Percentiles rank a stretch among this genome's conserved stretches.
Evolutionary conservation across 2,888 invertebrate genomes (phyloP).

Genomic region (Siphlonurus alternatus): DNA sequence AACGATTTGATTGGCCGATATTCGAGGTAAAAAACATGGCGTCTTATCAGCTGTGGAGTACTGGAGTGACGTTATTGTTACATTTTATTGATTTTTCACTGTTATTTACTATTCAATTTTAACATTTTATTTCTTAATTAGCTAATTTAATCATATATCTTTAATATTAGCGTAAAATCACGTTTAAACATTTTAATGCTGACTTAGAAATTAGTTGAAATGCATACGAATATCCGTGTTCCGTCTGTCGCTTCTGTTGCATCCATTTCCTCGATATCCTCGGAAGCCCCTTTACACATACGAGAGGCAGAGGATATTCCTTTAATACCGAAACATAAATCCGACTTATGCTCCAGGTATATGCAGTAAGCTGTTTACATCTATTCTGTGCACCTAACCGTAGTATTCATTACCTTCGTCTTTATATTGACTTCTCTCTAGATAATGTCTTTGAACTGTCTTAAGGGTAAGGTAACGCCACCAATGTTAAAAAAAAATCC

Average conservation of each 20-base stretch:
- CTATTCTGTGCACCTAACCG: too few relatives aligned
- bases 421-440: too few relatives aligned
- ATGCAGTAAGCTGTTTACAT: not conserved
- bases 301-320: constrained; percentile 41
- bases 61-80: not conserved
- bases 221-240: not conserved
- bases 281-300: not conserved
- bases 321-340: constrained; percentile 38
- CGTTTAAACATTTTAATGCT: not conserved
- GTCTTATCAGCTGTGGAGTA: not conserved
- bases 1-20: not conserved
- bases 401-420: too few relatives aligned
- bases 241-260: not conserved
- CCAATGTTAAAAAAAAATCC: too few relatives aligned
- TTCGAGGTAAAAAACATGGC: not conserved
- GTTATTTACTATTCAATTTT: not conserved
- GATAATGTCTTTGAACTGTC: too few relatives aligned
- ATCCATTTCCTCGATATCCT: not conserved
- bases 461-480: too few relatives aligned
- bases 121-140: too few relatives aligned
- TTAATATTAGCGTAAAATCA: not conserved
- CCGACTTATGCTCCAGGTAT: constrained; percentile 37
- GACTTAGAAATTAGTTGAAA: not conserved
- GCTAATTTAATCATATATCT: too few relatives aligned
- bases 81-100: not conserved